phyloP scores from a whole-genome alignment of 2,888 invertebrate genomes.

The Aphodius granarius region DNA sequence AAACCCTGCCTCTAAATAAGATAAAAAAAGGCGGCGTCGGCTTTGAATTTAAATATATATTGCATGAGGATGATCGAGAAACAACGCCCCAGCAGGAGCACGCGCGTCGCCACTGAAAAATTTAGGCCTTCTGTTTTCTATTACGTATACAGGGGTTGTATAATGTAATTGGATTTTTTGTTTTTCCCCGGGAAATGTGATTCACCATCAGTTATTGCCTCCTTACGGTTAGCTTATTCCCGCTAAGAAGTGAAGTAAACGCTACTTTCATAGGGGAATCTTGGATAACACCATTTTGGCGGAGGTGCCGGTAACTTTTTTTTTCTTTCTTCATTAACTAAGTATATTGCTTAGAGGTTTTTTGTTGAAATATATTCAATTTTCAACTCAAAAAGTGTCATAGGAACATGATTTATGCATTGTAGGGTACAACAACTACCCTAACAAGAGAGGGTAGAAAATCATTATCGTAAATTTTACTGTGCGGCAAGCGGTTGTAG shows the following conservation, averaged over 20 bases:
- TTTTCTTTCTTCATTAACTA: neutral
- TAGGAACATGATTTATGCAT: neutral
- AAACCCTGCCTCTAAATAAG: neutral
- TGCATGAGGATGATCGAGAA: neutral
- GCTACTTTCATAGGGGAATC: neutral
- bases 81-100: neutral
- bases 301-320: neutral
- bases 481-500: neutral
- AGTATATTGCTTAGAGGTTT: neutral
- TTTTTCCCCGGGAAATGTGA: neutral
- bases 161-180: neutral
- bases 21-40: neutral
- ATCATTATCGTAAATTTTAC: neutral
- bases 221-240: neutral
- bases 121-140: neutral
- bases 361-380: neutral
- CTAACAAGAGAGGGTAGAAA: neutral
- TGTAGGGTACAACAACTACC: neutral
- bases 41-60: neutral
- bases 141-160: neutral
- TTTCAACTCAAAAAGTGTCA: neutral
- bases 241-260: neutral
- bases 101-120: neutral
- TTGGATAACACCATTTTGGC: too few relatives aligned
- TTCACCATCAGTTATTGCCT: neutral